Conservation (phyloP, 1,140 invertebrate genomes). For the Drosophila pseudoobscura region DNA sequence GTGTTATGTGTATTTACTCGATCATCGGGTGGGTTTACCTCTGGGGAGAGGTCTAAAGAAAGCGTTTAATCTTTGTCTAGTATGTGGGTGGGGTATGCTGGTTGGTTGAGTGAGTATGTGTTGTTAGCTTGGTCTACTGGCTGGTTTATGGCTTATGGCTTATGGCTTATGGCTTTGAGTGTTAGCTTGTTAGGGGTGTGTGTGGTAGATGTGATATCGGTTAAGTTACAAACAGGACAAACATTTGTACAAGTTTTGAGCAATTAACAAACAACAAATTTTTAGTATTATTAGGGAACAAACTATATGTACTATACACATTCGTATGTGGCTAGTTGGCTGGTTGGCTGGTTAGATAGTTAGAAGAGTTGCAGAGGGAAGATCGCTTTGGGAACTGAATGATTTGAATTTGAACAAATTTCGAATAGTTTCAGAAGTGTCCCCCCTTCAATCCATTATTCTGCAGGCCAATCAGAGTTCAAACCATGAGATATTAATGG, state of each 20-base stretch:
- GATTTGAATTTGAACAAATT: too few relatives aligned
- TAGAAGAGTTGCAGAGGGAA: conserved; percentile 28
- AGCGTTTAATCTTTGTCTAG: conserved; percentile 40
- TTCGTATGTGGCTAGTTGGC: conserved; percentile 6
- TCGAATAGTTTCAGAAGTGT: too few relatives aligned
- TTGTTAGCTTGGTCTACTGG: conserved; percentile 40
- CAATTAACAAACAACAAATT: conserved; percentile 39
- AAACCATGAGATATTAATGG: conserved; percentile 8
- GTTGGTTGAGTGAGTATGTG: background rate
- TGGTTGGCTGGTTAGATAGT: conserved; percentile 9
- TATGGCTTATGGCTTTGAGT: conserved; percentile 11
- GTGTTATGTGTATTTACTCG: conserved; percentile 30
- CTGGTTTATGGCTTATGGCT: conserved; percentile 27
- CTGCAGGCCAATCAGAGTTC: too few relatives aligned
- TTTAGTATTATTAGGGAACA: conserved; percentile 26
- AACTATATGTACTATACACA: conserved; percentile 8
- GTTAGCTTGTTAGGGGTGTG: conserved; percentile 7
- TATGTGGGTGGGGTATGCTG: background rate
- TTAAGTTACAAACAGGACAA: conserved; percentile 61
- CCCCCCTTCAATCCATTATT: too few relatives aligned
- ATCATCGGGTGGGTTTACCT: conserved; percentile 22
- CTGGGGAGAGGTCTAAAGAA: conserved; percentile 37
- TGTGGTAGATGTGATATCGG: conserved; percentile 32
- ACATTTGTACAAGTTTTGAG: conserved; percentile 58
- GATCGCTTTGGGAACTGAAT: background rate